Evolutionary conservation across 2,113 vertebrate species (phyloP).

Genomic region (Chroicocephalus ridibundus): DNA sequence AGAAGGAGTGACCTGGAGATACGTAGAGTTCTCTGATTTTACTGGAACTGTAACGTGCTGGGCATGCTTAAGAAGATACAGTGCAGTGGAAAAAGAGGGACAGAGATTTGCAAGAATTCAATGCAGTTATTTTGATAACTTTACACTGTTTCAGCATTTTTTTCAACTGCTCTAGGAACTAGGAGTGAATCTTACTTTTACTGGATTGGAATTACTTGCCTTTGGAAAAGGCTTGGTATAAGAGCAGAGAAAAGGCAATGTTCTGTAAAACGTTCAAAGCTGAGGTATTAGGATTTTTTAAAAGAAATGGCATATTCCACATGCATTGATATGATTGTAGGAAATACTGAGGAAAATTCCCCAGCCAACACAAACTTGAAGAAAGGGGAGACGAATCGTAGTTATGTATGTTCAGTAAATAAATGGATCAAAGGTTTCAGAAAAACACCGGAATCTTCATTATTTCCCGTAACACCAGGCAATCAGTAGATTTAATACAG

Average conservation of each 20-base stretch:
- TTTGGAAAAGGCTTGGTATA: background rate
- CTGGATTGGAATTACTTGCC: background rate
- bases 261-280: background rate
- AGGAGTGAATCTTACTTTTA: background rate
- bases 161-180: background rate
- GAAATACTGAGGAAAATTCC: background rate
- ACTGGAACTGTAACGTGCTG: background rate
- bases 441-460: background rate
- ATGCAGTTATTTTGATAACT: background rate
- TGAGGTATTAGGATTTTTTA: background rate
- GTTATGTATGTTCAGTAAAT: background rate
- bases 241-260: background rate
- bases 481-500: background rate
- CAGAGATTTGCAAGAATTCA: background rate
- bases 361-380: background rate
- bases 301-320: background rate
- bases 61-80: background rate
- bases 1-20: background rate
- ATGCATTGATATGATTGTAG: background rate
- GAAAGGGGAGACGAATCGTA: background rate
- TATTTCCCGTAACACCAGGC: background rate
- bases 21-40: background rate
- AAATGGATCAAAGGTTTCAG: background rate
- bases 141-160: background rate
- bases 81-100: background rate